Evolutionary conservation across 1,140 invertebrate genomes (phyloP).

Genomic region (Ganaspis sp.): DNA sequence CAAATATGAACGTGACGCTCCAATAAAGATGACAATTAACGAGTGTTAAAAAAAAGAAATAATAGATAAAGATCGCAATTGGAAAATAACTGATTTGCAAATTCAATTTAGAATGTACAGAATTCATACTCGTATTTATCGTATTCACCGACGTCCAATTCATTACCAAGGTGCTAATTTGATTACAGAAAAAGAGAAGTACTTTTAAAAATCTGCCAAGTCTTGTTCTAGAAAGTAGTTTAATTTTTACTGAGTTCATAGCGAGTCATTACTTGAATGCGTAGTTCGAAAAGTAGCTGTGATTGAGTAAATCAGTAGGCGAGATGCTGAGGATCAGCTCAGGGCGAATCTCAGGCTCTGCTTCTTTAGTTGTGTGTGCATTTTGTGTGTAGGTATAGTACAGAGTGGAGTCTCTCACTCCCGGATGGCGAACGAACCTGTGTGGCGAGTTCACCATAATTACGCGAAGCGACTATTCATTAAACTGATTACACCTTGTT

Average conservation of each 20-base stretch:
- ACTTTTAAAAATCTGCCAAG: too few species aligned
- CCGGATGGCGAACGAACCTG: conserved; percentile 53
- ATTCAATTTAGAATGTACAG: too few species aligned
- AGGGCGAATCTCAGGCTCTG: conserved; percentile 53
- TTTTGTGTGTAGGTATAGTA: background rate
- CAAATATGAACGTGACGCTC: too few species aligned
- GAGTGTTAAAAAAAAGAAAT: too few species aligned
- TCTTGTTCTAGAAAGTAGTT: conserved; percentile 30
- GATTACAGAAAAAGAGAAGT: background rate
- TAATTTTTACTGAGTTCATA: conserved; percentile 45
- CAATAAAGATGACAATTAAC: too few species aligned
- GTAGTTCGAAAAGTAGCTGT: conserved; percentile 49
- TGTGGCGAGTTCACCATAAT: conserved; percentile 59
- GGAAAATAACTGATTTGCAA: too few species aligned
- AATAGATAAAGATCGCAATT: too few species aligned
- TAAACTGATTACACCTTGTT: conserved; percentile 64
- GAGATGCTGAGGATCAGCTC: conserved; percentile 51
- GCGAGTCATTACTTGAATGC: conserved; percentile 39
- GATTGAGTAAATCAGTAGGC: conserved; percentile 55
- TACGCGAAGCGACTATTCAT: conserved; percentile 62
- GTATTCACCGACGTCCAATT: too few species aligned
- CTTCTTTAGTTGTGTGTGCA: conserved; percentile 29
- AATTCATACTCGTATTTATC: too few species aligned
- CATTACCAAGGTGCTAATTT: background rate
- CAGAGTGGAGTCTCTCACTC: conserved; percentile 36